phyloP scores from a whole-genome alignment of 2,888 invertebrate genomes.

The Morpho deidamia region DNA sequence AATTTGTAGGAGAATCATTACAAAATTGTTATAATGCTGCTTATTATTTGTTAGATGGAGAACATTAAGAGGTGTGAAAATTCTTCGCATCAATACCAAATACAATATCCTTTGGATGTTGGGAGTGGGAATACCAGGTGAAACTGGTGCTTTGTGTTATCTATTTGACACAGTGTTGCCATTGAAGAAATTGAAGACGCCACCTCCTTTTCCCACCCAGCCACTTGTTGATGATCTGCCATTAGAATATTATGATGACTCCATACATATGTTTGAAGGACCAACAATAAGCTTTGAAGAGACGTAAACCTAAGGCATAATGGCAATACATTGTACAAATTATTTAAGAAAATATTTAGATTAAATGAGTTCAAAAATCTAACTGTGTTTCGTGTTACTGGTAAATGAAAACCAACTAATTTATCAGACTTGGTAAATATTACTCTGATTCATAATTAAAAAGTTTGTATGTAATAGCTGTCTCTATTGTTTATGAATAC shows the following conservation, averaged over 20 bases:
- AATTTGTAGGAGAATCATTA: too few species aligned
- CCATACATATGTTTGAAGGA: constrained; percentile 85
- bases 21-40: too few species aligned
- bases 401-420: too few species aligned
- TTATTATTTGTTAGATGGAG: constrained; percentile 65
- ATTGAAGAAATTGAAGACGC: constrained; percentile 71
- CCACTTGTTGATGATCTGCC: constrained; percentile 79
- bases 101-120: constrained; percentile 94
- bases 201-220: constrained; percentile 90
- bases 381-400: background rate
- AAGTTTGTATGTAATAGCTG: too few species aligned
- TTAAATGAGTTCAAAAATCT: background rate
- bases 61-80: constrained; percentile 82
- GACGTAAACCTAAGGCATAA: constrained; percentile 28
- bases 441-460: too few species aligned
- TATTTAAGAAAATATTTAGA: too few species aligned
- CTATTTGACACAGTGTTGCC: constrained; percentile 89
- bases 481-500: too few species aligned
- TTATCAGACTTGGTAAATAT: too few species aligned
- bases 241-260: constrained; percentile 87
- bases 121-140: constrained; percentile 90
- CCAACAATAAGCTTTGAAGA: constrained; percentile 83
- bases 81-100: constrained; percentile 95
- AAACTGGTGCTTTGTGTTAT: constrained; percentile 86
- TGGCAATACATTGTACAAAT: too few species aligned